phyloP scores from a whole-genome alignment of 2,113 vertebrate genomes.

The Micromys minutus region DNA sequence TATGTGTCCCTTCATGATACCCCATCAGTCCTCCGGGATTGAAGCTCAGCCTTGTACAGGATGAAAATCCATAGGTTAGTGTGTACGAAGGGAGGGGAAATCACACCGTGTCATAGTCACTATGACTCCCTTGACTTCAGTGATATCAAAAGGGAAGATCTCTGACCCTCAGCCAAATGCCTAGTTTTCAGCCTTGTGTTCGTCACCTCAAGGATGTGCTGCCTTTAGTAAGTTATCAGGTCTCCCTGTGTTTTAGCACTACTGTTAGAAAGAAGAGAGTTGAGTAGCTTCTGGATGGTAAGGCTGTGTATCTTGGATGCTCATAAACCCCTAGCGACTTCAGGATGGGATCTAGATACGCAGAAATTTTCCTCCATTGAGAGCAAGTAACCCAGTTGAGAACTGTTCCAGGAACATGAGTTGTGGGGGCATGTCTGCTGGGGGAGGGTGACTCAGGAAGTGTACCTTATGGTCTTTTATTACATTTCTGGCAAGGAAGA shows the following conservation, averaged over 20 bases:
- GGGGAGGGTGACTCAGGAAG: not conserved
- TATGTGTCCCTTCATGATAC: fast-evolving
- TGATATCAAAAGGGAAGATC: not conserved
- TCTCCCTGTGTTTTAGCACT: not conserved
- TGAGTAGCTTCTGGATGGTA: not conserved
- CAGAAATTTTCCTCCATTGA: not conserved
- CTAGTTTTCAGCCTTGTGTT: not conserved
- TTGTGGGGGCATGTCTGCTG: fast-evolving
- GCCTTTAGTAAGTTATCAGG: not conserved
- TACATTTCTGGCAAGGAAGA: constrained; percentile 19
- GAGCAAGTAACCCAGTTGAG: not conserved
- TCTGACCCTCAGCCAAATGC: not conserved
- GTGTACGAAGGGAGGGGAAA: fast-evolving
- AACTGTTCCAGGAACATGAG: not conserved
- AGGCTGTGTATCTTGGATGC: not conserved
- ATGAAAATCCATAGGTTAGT: not conserved
- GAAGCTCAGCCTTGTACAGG: too few relatives aligned
- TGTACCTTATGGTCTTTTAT: not conserved
- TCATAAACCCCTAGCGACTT: not conserved
- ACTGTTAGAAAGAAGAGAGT: not conserved
- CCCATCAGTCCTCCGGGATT: not conserved
- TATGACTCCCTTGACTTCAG: not conserved
- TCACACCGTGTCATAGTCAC: too few relatives aligned
- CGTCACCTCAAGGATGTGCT: not conserved
- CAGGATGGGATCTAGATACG: not conserved